Percentiles rank a stretch among this genome's conserved stretches.
These are phyloP conservation scores for Luscinia luscinia DNA, from an alignment of 2,797 vertebrate genomes.

Conservation along the genomic window DNA sequence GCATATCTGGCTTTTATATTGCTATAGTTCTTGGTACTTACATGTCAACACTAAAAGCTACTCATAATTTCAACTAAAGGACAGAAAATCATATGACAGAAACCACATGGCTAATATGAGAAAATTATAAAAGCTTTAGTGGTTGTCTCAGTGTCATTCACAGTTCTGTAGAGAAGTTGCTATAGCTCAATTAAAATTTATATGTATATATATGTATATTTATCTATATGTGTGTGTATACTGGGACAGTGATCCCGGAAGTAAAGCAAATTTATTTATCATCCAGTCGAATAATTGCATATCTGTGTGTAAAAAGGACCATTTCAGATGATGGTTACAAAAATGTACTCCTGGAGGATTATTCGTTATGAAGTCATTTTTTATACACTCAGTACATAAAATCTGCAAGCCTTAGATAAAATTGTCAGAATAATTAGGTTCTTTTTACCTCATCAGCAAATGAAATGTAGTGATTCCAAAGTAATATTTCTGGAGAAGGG, in stretches of 20 bases:
- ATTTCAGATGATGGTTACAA: constrained; percentile 51
- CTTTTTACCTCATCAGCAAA: constrained; percentile 48
- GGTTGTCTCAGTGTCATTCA: not conserved
- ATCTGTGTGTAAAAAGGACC: constrained; percentile 6
- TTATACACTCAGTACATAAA: constrained; percentile 45
- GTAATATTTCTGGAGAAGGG: constrained; percentile 52
- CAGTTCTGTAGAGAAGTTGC: not conserved
- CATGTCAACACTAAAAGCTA: not conserved
- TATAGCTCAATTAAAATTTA: constrained; percentile 3
- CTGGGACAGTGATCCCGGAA: not conserved
- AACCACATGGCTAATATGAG: not conserved
- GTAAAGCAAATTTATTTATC: constrained; percentile 37
- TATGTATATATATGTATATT: not conserved
- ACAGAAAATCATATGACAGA: not conserved
- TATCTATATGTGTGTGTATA: not conserved
- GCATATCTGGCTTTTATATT: not conserved
- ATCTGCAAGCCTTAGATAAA: constrained; percentile 72
- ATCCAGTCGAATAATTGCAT: constrained; percentile 21
- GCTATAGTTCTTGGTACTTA: not conserved
- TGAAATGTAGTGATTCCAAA: constrained; percentile 51
- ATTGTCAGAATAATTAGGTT: constrained; percentile 67
- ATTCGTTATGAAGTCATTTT: constrained; percentile 61
- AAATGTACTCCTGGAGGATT: constrained; percentile 53
- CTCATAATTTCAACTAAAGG: not conserved
- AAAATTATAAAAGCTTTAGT: not conserved